These are phyloP conservation scores for Entomyzon cyanotis DNA, from an alignment of 2,113 vertebrate species.

Conservation along the genomic window DNA sequence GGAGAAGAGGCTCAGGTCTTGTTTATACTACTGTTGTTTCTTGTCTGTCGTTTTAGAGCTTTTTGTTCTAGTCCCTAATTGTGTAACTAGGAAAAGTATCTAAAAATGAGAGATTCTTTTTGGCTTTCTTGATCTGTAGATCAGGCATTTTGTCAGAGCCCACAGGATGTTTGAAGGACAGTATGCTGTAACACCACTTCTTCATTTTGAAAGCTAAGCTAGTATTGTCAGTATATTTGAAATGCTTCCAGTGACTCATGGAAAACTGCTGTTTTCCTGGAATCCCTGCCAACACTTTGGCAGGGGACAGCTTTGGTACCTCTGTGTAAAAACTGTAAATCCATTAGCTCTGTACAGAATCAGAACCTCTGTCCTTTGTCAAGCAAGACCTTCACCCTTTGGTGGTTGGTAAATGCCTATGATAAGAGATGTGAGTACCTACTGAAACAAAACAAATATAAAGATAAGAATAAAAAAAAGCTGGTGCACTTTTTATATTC, in stretches of 20 bases:
- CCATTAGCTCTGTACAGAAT: not conserved
- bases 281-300: not conserved
- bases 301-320: not conserved
- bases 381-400: not conserved
- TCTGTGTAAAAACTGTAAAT: not conserved
- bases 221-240: not conserved
- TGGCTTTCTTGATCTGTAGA: not conserved
- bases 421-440: not conserved
- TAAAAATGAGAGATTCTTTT: not conserved
- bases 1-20: not conserved
- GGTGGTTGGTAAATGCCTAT: not conserved
- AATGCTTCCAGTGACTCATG: not conserved
- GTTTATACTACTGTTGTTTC: not conserved
- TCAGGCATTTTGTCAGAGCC: not conserved
- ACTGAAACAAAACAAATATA: not conserved
- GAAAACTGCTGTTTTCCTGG: slow-evolving; percentile 2
- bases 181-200: not conserved
- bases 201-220: not conserved
- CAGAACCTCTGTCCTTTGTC: not conserved
- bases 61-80: not conserved
- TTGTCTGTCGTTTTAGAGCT: not conserved
- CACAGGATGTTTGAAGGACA: not conserved
- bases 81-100: not conserved
- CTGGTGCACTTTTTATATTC: not conserved
- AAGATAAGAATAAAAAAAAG: not conserved